Conservation (phyloP, 2,888 invertebrate species). For the Agrotis clavis region DNA sequence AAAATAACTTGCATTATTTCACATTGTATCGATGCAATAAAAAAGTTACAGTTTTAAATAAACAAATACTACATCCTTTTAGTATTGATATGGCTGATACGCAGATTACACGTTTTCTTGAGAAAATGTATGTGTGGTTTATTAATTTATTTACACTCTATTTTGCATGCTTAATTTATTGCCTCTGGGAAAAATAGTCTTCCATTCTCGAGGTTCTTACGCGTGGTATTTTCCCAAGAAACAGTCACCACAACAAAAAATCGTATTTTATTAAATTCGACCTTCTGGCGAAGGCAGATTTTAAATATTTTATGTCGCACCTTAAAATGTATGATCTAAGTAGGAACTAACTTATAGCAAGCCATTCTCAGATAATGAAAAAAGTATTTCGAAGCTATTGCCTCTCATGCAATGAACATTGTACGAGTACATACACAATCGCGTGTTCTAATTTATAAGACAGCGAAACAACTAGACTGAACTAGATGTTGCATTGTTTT, state of each 20-base stretch:
- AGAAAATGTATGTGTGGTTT: slow-evolving; percentile 46
- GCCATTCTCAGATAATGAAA: neutral
- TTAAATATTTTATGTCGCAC: too few relatives aligned
- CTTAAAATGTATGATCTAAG: neutral
- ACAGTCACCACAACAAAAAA: neutral
- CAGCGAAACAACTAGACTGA: neutral
- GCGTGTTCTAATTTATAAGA: slow-evolving; percentile 21
- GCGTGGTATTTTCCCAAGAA: slow-evolving; percentile 17
- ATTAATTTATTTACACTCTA: slow-evolving; percentile 51
- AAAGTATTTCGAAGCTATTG: slow-evolving; percentile 23
- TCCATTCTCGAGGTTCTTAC: slow-evolving; percentile 7
- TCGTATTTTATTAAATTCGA: too few relatives aligned
- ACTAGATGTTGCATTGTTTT: slow-evolving; percentile 9
- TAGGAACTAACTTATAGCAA: neutral
- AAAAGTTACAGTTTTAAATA: slow-evolving; percentile 20
- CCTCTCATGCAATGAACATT: slow-evolving; percentile 21
- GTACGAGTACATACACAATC: slow-evolving; percentile 22
- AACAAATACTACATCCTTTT: slow-evolving; percentile 21
- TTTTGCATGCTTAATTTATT: slow-evolving; percentile 34
- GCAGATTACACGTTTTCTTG: slow-evolving; percentile 54
- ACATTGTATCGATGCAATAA: neutral
- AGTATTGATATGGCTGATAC: slow-evolving; percentile 44
- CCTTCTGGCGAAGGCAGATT: too few relatives aligned
- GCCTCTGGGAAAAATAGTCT: slow-evolving; percentile 3
- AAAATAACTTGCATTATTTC: neutral